These are phyloP conservation scores for Chymomyza caudatula DNA, from an alignment of 2,888 invertebrate genomes.

Conservation along the genomic window DNA sequence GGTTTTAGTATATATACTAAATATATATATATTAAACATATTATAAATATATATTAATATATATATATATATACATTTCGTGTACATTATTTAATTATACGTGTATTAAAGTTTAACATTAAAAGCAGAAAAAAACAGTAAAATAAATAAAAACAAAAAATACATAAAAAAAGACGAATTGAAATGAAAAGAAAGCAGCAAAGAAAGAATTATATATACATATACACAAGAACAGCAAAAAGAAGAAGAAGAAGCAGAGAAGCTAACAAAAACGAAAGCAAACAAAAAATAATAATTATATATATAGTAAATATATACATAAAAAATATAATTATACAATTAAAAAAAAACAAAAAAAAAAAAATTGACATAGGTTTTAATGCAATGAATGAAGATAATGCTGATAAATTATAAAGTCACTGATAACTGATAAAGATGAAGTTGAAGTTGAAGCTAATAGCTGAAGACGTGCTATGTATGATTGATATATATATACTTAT, in stretches of 20 bases:
- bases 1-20: conserved; percentile 53
- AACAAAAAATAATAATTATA: conserved; percentile 39
- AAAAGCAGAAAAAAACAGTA: conserved; percentile 28
- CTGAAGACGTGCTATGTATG: conserved; percentile 18
- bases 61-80: conserved; percentile 48
- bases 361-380: conserved; percentile 63
- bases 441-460: conserved; percentile 18
- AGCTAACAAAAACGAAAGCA: conserved; percentile 24
- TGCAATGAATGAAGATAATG: conserved; percentile 51
- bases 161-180: conserved; percentile 22
- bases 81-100: conserved; percentile 71
- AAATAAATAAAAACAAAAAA: conserved; percentile 17
- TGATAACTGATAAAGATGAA: conserved; percentile 49
- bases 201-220: conserved; percentile 46
- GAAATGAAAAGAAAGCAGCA: background rate
- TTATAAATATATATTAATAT: conserved; percentile 23
- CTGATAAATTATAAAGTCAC: conserved; percentile 35
- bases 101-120: conserved; percentile 69
- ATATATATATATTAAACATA: conserved; percentile 31
- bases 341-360: conserved; percentile 18
- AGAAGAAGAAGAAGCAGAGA: conserved; percentile 7
- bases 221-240: conserved; percentile 39
- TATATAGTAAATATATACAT: conserved; percentile 56
- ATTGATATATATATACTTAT: conserved; percentile 23
- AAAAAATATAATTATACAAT: conserved; percentile 66